Conservation (phyloP, 2,797 vertebrate species). For the Agapornis canus region DNA sequence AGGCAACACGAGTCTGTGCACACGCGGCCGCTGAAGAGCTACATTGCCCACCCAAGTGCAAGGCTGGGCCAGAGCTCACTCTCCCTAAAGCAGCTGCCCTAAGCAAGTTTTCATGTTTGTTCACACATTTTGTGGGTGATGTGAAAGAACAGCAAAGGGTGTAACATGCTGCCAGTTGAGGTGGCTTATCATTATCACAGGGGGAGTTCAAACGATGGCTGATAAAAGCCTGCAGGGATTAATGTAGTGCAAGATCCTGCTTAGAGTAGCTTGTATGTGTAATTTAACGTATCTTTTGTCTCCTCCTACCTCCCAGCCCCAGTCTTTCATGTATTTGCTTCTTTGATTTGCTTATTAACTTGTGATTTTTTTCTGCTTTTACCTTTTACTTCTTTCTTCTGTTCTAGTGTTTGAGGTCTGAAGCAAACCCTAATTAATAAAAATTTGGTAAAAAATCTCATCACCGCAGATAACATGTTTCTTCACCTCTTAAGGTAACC, state of each 20-base stretch:
- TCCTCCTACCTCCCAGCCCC: neutral
- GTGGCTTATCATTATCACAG: neutral
- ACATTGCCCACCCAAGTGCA: rapidly evolving
- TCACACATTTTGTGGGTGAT: neutral
- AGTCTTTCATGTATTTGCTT: neutral
- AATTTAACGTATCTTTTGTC: neutral
- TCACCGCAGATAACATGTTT: neutral
- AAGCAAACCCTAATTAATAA: neutral
- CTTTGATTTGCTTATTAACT: constrained; percentile 8
- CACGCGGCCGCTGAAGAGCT: rapidly evolving
- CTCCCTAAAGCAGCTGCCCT: neutral
- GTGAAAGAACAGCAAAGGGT: neutral
- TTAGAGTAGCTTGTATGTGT: neutral
- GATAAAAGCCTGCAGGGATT: constrained; percentile 13
- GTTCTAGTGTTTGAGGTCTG: neutral
- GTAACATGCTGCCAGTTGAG: neutral
- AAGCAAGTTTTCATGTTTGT: neutral
- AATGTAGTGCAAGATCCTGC: neutral
- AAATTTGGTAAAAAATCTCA: neutral
- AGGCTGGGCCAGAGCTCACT: neutral
- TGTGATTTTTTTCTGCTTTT: neutral
- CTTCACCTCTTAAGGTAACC: neutral
- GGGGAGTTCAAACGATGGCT: neutral
- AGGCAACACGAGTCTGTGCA: rapidly evolving
- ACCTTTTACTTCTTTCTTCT: neutral